Percentiles rank a stretch among this genome's conserved stretches.
phyloP scores from a whole-genome alignment of 1,140 invertebrate species.

The Callitettix versicolor region DNA sequence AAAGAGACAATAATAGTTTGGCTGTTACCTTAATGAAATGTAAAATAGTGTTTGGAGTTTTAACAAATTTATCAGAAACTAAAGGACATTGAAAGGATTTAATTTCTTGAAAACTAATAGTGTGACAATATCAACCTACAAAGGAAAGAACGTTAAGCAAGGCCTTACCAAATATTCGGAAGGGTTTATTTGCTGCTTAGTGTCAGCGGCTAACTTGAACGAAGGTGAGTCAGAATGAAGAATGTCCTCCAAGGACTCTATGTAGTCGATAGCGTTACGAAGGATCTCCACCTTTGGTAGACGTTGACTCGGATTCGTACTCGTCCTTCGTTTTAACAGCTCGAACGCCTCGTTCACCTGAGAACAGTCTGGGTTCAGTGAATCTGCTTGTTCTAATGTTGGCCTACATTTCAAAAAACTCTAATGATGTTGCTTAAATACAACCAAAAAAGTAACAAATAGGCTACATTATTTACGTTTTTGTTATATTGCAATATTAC shows the following conservation, averaged over 20 bases:
- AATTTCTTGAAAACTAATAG: too few relatives aligned
- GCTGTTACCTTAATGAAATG: too few relatives aligned
- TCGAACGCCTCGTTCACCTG: constrained; percentile 98
- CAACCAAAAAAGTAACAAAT: not conserved
- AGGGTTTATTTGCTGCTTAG: not conserved
- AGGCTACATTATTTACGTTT: too few relatives aligned
- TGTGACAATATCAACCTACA: too few relatives aligned
- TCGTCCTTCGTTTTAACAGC: constrained; percentile 80
- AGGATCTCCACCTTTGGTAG: constrained; percentile 96
- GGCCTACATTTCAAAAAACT: not conserved
- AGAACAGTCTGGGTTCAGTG: too few relatives aligned
- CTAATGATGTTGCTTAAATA: not conserved
- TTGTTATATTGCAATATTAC: too few relatives aligned
- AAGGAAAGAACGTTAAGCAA: too few relatives aligned
- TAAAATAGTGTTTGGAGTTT: too few relatives aligned
- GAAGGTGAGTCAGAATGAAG: constrained; percentile 39
- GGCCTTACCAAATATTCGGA: not conserved
- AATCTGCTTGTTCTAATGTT: not conserved
- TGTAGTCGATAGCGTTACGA: constrained; percentile 94
- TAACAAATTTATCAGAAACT: too few relatives aligned
- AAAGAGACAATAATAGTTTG: too few relatives aligned
- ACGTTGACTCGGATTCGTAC: constrained; percentile 87
- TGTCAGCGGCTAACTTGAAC: not conserved
- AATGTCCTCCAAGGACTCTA: constrained; percentile 84
- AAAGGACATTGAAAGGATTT: too few relatives aligned